Evolutionary conservation across 1,140 invertebrate species (phyloP).

Genomic region (Drosophila baimaii): DNA sequence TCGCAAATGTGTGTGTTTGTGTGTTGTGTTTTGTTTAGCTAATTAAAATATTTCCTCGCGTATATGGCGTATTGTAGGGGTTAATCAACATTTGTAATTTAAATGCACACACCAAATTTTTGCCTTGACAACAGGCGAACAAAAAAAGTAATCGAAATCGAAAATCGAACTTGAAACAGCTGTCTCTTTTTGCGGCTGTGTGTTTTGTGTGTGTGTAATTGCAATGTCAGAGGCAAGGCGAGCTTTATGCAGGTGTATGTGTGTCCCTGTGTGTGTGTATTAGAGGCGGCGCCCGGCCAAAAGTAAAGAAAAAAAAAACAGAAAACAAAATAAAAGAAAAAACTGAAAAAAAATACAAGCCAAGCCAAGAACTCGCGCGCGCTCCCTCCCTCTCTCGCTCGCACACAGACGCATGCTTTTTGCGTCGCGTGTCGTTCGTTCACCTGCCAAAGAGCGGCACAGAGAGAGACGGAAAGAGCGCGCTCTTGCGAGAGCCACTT

Average conservation of each 20-base stretch:
- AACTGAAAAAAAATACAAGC: constrained; percentile 5
- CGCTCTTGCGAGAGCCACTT: constrained; percentile 1
- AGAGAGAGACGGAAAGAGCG: constrained; percentile 2
- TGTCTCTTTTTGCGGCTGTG: constrained; percentile 26
- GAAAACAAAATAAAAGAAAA: background rate
- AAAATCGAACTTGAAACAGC: constrained; percentile 58
- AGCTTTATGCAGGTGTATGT: constrained; percentile 13
- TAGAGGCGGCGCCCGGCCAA: constrained; percentile 48
- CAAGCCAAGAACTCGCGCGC: constrained; percentile 40
- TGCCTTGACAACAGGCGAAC: constrained; percentile 45
- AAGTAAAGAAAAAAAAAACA: constrained; percentile 19
- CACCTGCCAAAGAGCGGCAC: constrained; percentile 45
- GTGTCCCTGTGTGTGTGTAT: constrained; percentile 29
- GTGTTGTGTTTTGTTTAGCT: constrained; percentile 9
- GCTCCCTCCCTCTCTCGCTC: constrained; percentile 14
- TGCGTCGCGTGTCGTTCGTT: constrained; percentile 59
- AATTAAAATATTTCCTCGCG: constrained; percentile 39
- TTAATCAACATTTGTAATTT: constrained; percentile 54
- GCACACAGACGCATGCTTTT: constrained; percentile 44
- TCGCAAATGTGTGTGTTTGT: background rate
- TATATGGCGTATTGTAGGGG: constrained; percentile 14
- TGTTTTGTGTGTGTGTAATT: constrained; percentile 11
- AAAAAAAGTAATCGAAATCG: constrained; percentile 42
- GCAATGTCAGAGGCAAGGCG: constrained; percentile 44
- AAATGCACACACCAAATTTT: constrained; percentile 38